Evolutionary conservation across 2,888 invertebrate species (phyloP), one percentile per base, ranked within the genome.

Genomic region (Ceraclea dissimilis): DNA sequence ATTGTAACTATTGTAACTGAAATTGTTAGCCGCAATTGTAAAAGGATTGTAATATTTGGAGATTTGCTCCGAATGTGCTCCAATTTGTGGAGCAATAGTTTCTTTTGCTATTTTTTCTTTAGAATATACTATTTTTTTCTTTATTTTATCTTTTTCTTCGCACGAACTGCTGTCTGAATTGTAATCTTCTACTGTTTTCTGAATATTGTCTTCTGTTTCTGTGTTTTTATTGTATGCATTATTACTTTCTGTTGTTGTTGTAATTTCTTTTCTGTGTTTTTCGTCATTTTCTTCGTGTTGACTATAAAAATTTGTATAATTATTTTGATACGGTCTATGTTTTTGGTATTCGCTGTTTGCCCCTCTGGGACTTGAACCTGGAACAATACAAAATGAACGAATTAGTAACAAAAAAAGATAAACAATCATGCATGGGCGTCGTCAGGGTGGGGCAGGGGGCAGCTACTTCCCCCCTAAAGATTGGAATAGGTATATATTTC

Each of bases 321-420:
- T n/a, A n/a, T 39, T 33, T 51, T 33, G 39, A 34, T 49, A 20
- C 33, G 53, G 16, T 18, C 44, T 46, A 2, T 22, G 47, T 17
- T 53, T 53, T 53, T 48, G 53, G 48, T 34, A 49, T 16, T 53
- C 48, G 39, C 13, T 22, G 10, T 17, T 8, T 18, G 16, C 8
- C 4, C 46, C 8, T 46, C 46, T 18, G 6, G 46, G 46, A 19
- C 19, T 19, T 2, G 20, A 19, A 11, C 20, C 46, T 46, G 20
- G 6, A 46, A 46, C 13, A 18, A 46, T 39, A n/a, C 4, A n/a
- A 39, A 39, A 31, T 8, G 31, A 31, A 11, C 31, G 11, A 8
- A 31, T 31, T 31, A 31, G 8, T 11, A 31, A 8, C 11, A n/a
- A n/a, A n/a, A n/a, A n/a, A n/a, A n/a, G n/a, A n/a, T n/a, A n/a